Evolutionary conservation across 2,888 invertebrate genomes (phyloP).

Genomic region (Sussaba pulchella): DNA sequence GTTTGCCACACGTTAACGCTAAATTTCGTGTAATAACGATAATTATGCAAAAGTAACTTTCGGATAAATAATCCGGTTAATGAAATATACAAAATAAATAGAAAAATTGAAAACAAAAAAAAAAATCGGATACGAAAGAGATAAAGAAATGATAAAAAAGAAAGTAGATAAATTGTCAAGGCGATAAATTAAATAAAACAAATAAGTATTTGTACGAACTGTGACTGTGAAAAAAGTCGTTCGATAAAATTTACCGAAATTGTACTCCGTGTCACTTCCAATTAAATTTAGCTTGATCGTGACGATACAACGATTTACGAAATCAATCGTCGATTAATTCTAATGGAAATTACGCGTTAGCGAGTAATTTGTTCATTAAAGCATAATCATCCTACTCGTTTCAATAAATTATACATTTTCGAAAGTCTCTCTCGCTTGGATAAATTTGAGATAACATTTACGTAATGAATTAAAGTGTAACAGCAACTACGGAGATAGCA

Average conservation of each 20-base stretch:
- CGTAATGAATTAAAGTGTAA: slow-evolving; percentile 35
- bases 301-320: slow-evolving; percentile 20
- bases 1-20: slow-evolving; percentile 28
- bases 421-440: slow-evolving; percentile 18
- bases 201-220: neutral
- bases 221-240: neutral
- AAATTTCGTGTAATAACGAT: slow-evolving; percentile 32
- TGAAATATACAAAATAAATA: neutral
- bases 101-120: neutral
- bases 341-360: slow-evolving; percentile 13
- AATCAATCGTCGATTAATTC: slow-evolving; percentile 32
- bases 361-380: neutral
- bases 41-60: neutral
- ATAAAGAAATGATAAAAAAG: no score
- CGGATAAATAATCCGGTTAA: neutral
- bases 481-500: slow-evolving; percentile 34
- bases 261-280: slow-evolving; percentile 59
- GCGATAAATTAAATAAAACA: slow-evolving; percentile 25
- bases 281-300: slow-evolving; percentile 37
- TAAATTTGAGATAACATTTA: slow-evolving; percentile 35
- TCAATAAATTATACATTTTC: slow-evolving; percentile 22
- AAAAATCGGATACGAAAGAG: no score
- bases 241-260: slow-evolving; percentile 36
- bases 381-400: neutral
- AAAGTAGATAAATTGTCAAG: neutral